phyloP scores from a whole-genome alignment of 37 sponge, comb jelly and placozoan genomes.

The Lycopodina hypogea region DNA sequence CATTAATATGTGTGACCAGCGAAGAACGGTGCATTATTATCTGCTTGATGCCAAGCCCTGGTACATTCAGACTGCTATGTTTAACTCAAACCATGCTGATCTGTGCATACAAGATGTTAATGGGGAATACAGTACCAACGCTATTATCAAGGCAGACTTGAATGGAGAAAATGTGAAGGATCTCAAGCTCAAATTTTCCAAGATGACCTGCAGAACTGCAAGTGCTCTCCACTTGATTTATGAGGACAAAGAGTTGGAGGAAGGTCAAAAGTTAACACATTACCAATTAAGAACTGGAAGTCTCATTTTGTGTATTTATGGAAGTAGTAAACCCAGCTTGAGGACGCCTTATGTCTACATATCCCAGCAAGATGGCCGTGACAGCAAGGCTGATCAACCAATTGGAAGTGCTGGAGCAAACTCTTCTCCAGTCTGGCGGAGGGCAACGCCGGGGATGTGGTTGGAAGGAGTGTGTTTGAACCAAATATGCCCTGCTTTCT shows the following conservation, averaged over 20 bases:
- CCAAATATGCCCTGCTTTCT: constrained; percentile 2
- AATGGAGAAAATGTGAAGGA: background rate
- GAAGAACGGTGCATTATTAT: constrained; percentile 1
- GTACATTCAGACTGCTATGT: background rate
- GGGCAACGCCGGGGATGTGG: constrained; percentile 11
- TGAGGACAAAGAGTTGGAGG: constrained; percentile 4
- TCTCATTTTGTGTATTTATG: background rate
- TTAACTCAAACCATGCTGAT: background rate
- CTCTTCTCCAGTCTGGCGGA: constrained; percentile 8
- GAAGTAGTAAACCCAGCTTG: background rate
- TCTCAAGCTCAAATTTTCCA: constrained; percentile 1
- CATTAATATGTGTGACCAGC: constrained; percentile 3
- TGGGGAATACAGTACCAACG: background rate
- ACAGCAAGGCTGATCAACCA: background rate
- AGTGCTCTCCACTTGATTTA: background rate
- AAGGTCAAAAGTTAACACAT: background rate
- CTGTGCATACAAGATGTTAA: background rate
- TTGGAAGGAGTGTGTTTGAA: constrained; percentile 15
- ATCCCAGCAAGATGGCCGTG: background rate
- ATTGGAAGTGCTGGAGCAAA: too few relatives aligned
- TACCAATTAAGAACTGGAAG: background rate
- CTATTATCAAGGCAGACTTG: background rate
- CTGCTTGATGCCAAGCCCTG: constrained; percentile 7
- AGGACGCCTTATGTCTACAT: background rate
- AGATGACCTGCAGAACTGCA: background rate